Base-by-base conservation (phyloP, 2,888 invertebrate genomes). In the Synergus laeviventris region DNA sequence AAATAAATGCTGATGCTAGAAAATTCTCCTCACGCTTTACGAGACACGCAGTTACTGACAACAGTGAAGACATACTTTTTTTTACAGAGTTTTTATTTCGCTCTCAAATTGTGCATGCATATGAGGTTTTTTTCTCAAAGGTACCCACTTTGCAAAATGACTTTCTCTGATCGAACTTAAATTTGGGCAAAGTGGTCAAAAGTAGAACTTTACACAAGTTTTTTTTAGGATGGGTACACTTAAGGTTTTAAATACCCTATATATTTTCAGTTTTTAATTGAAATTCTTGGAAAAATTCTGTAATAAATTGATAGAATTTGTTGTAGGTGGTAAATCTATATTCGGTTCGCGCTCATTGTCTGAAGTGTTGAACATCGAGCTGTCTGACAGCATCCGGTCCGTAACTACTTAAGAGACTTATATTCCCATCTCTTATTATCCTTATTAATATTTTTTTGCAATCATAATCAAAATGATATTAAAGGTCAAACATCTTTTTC, bases 351-450 rank as follows among this genome's bases (percentile, higher is more conserved):
- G 42, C 24, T 36, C 49, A 49, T 31, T 9, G 7, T 8, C 49
- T 11, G 16, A 66, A 45, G 66, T 66, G 45, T 16, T 42, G 21
- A 70, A n/a, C 36, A 70, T 49, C 31, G 70, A 70, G 49, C 70
- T n/a, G 70, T 54, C 70, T 70, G 49, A 54, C 49, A 45, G 36
- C 31, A 70, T 31, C 18, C 16, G 36, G 70, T 45, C 36, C 12
- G n/a, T n/a, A 16, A 70, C 70, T 70, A 70, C 70, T 70, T 49
- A n/a, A 49, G n/a, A 70, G 49, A 49, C n/a, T 54, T 16, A 9
- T 36, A 36, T 70, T 54, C 36, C 16, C 45, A 31, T 36, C 49
- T 39, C 66, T 42, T 42, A 42, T 42, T n/a, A 36, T 70, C 31
- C 31, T 70, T 16, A n/a, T 5, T n/a, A 70, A 70, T 66, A 12